Evolutionary conservation across 2,797 vertebrate genomes (phyloP).

Genomic region (Cephalopachus bancanus): DNA sequence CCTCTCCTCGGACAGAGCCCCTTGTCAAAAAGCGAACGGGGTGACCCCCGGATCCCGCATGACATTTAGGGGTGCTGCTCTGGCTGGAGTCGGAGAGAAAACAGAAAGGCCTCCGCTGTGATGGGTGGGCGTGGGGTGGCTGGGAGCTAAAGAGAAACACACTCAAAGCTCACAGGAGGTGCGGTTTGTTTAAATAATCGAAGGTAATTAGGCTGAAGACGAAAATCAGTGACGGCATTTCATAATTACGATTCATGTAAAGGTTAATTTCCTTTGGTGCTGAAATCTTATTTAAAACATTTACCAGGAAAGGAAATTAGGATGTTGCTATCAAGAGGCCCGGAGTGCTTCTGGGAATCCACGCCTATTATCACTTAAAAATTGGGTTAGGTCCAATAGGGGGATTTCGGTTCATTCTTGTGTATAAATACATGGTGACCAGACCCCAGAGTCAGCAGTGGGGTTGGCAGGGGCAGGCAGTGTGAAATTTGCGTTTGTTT

Average conservation of each 20-base stretch:
- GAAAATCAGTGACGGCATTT: slow-evolving; percentile 91
- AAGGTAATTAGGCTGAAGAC: slow-evolving; percentile 91
- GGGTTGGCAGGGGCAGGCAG: slow-evolving; percentile 83
- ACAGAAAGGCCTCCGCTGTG: neutral
- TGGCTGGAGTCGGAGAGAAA: neutral
- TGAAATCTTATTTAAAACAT: slow-evolving; percentile 93
- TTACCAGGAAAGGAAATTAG: slow-evolving; percentile 91
- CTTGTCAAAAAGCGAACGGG: neutral
- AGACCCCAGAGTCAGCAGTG: slow-evolving; percentile 85
- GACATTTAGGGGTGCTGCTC: slow-evolving; percentile 75
- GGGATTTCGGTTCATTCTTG: slow-evolving; percentile 90
- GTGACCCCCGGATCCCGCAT: neutral
- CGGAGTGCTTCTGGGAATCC: slow-evolving; percentile 89
- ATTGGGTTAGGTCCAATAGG: slow-evolving; percentile 90
- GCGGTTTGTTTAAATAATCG: slow-evolving; percentile 92
- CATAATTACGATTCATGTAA: slow-evolving; percentile 93
- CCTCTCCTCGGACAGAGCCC: neutral
- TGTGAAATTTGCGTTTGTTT: slow-evolving; percentile 87
- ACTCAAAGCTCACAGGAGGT: slow-evolving; percentile 88
- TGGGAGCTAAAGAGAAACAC: slow-evolving; percentile 80
- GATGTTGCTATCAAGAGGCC: slow-evolving; percentile 89
- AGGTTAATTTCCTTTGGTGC: slow-evolving; percentile 92
- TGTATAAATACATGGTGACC: slow-evolving; percentile 87
- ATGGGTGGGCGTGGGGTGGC: slow-evolving; percentile 69
- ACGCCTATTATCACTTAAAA: slow-evolving; percentile 91